A percentile compares a stretch with the other conserved stretches of the same genome.
These are phyloP conservation scores for Chrysomallon squamiferum DNA, from an alignment of 1,140 invertebrate genomes.

Conservation along the genomic window DNA sequence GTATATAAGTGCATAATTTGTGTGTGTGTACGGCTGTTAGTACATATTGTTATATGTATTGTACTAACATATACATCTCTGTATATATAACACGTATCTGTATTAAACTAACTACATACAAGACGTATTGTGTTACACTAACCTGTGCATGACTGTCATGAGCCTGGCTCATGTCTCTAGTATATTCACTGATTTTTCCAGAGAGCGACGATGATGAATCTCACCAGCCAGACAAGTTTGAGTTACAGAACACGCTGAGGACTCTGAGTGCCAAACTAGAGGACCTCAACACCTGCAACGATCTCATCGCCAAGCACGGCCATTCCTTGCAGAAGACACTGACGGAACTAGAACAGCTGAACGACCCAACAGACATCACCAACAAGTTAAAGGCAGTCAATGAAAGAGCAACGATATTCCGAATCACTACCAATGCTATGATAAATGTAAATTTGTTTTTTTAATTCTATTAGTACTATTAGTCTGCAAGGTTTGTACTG, in stretches of 20 bases:
- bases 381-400: constrained; percentile 79
- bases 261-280: constrained; percentile 75
- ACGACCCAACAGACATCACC: constrained; percentile 68
- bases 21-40: too few species aligned
- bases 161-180: too few species aligned
- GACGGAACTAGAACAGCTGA: constrained; percentile 81
- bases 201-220: constrained; percentile 76
- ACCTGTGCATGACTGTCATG: too few species aligned
- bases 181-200: constrained; percentile 34
- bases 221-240: constrained; percentile 65
- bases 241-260: constrained; percentile 70
- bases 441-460: constrained; percentile 95
- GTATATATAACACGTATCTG: too few species aligned
- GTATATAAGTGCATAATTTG: too few species aligned
- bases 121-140: too few species aligned
- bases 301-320: constrained; percentile 88
- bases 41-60: too few species aligned
- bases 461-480: too few species aligned
- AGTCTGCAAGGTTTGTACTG: too few species aligned
- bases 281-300: constrained; percentile 88
- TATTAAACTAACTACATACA: too few species aligned
- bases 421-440: constrained; percentile 94
- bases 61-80: too few species aligned
- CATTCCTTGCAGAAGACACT: constrained; percentile 81
- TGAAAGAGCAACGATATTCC: constrained; percentile 89